Evolutionary conservation across 1,140 invertebrate genomes (phyloP).

Genomic region (Brachionus sp.): DNA sequence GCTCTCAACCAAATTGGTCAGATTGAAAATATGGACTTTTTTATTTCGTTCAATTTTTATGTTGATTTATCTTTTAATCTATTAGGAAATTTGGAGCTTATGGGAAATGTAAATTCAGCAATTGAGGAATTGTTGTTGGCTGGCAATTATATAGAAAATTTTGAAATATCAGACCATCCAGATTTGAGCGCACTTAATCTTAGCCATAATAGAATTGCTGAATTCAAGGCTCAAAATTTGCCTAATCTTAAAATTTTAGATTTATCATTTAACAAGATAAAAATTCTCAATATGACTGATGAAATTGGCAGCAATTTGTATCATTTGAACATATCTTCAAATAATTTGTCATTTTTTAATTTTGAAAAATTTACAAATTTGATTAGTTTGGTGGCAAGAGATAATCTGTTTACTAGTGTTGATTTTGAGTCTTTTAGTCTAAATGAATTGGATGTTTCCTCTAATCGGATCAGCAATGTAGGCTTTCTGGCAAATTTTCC

Average conservation of each 20-base stretch:
- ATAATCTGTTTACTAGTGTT: neutral
- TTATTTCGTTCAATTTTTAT: neutral
- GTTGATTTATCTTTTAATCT: constrained; percentile 16
- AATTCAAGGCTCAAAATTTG: neutral
- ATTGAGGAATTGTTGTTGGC: neutral
- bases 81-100: neutral
- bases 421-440: neutral
- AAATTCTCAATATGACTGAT: neutral
- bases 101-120: neutral
- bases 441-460: neutral
- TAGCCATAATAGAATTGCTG: neutral
- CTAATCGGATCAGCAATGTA: neutral
- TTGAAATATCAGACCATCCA: neutral
- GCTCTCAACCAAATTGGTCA: neutral
- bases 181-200: neutral
- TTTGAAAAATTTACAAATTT: neutral
- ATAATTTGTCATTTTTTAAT: neutral
- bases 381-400: neutral
- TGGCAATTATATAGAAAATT: neutral
- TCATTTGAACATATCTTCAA: neutral
- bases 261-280: neutral
- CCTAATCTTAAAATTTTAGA: neutral
- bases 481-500: neutral
- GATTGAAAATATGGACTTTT: neutral
- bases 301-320: neutral